phyloP scores from a whole-genome alignment of 2,888 invertebrate species.

The Andricus quercusramuli region DNA sequence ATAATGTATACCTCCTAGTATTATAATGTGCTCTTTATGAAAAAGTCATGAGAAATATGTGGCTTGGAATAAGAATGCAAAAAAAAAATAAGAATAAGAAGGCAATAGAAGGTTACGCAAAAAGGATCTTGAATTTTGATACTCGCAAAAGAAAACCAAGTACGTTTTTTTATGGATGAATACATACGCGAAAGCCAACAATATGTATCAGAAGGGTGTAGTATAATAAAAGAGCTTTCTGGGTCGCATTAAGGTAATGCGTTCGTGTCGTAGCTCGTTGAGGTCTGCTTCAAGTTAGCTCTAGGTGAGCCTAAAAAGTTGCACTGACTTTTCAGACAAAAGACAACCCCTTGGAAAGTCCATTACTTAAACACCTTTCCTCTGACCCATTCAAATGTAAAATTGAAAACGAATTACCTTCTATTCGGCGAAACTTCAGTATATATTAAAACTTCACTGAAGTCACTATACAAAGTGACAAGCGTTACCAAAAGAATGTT shows the following conservation, averaged over 20 bases:
- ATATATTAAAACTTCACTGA: background rate
- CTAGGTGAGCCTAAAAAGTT: conserved; percentile 20
- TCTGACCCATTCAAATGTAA: conserved; percentile 10
- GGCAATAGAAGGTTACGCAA: conserved; percentile 2
- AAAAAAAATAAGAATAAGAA: no score
- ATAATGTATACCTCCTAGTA: no score
- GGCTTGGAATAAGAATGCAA: background rate
- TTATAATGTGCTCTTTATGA: background rate
- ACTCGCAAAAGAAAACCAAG: background rate
- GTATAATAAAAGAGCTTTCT: conserved; percentile 53
- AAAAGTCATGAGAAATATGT: conserved; percentile 1
- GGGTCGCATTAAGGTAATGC: conserved; percentile 53
- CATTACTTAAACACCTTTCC: conserved; percentile 11
- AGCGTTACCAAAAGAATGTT: conserved; percentile 11
- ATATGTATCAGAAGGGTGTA: conserved; percentile 38
- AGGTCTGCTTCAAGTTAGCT: conserved; percentile 20
- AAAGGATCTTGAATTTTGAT: conserved; percentile 13
- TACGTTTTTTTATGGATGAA: background rate
- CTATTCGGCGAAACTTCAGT: conserved; percentile 5
- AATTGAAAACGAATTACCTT: conserved; percentile 28
- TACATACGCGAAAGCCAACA: conserved; percentile 19
- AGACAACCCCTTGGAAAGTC: conserved; percentile 12
- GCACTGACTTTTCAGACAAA: conserved; percentile 12
- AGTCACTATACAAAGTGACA: background rate
- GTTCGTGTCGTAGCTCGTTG: conserved; percentile 27